Base-by-base conservation (phyloP, 2,113 vertebrate species). In the Pterocles burchelli region DNA sequence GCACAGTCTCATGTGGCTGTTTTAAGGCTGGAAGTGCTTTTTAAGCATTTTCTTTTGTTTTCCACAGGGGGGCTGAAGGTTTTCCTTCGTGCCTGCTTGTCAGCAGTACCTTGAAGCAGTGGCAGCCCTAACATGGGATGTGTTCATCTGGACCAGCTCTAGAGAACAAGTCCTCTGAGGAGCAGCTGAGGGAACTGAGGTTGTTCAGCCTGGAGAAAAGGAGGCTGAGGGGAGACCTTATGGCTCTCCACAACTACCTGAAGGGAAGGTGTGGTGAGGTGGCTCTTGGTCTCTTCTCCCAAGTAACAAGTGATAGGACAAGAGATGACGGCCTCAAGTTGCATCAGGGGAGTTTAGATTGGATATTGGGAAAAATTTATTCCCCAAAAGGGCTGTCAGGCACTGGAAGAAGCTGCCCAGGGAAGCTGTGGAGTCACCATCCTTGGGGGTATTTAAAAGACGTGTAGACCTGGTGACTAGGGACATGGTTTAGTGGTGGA, bases 11-110 rank as follows among this genome's bases (percentile, higher is more conserved):
- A 5, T 62, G 54, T 18, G 49, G 10, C 24, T 46, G 48, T 57
- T 45, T 15, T 21, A 68, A 45, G 45, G 62, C 17, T n/a, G 36
- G 16, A 55, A 5, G 3, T 15, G 29, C 13, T 45, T 76, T 82
- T 78, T 13, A 45, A 78, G 71, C 70, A 81, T 85, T 97, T 96
- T 89, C 84, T 66, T 73, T 48, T 73, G 51, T 88, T 95, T 90
- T 31, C 85, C 54, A 88, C 91, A 91, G 82, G 52, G 70, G 91
- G 88, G 84, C 95, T 33, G 51, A 91, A 9, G 84, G 73, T 26
- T 26, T 41, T 83, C 90, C 51, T 77, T 51, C 34, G 59, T 54
- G 73, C 62, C 66, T 46, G 28, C 28, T 36, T 82, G 80, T 92
- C 57, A 71, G 62, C 31, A 34, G 4, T 36, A 54, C 13, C 26